Conservation (phyloP, 2,888 invertebrate genomes). For the Drosophila conformis region DNA sequence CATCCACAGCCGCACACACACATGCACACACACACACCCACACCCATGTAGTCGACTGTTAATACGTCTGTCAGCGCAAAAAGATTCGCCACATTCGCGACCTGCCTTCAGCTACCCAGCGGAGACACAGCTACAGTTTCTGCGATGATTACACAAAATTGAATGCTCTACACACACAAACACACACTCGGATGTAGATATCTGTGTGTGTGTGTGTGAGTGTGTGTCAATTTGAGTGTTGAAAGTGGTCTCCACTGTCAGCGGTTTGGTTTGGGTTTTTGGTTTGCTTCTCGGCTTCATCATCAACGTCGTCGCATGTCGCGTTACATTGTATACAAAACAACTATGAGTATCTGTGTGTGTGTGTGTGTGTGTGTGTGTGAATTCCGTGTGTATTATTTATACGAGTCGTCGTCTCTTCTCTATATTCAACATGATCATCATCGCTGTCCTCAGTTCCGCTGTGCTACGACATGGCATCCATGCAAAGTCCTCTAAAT, state of each 20-base stretch:
- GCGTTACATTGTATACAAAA: conserved; percentile 55
- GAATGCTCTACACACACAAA: conserved; percentile 57
- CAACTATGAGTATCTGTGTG: conserved; percentile 13
- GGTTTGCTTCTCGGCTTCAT: conserved; percentile 42
- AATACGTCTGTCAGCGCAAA: conserved; percentile 62
- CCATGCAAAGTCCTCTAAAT: conserved; percentile 25
- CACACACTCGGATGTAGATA: conserved; percentile 7
- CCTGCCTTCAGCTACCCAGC: neutral
- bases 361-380: conserved; percentile 13
- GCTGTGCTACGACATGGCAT: conserved; percentile 1
- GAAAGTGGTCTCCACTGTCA: conserved; percentile 75
- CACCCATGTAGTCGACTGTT: conserved; percentile 45
- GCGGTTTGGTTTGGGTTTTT: conserved; percentile 58
- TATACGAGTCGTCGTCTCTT: conserved; percentile 22
- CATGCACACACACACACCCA: conserved; percentile 18
- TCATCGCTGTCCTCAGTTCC: conserved; percentile 26
- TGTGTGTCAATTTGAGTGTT: conserved; percentile 73
- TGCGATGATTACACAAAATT: conserved; percentile 75
- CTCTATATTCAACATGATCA: conserved; percentile 25
- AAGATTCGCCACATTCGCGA: conserved; percentile 71
- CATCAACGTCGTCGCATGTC: conserved; percentile 48
- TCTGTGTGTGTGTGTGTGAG: conserved; percentile 51
- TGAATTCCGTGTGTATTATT: conserved; percentile 41
- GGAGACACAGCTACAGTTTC: conserved; percentile 16
- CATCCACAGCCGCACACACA: neutral